Evolutionary conservation across 2,113 vertebrate genomes (phyloP), one percentile per base, ranked within the genome.

Genomic region (Strix uralensis): DNA sequence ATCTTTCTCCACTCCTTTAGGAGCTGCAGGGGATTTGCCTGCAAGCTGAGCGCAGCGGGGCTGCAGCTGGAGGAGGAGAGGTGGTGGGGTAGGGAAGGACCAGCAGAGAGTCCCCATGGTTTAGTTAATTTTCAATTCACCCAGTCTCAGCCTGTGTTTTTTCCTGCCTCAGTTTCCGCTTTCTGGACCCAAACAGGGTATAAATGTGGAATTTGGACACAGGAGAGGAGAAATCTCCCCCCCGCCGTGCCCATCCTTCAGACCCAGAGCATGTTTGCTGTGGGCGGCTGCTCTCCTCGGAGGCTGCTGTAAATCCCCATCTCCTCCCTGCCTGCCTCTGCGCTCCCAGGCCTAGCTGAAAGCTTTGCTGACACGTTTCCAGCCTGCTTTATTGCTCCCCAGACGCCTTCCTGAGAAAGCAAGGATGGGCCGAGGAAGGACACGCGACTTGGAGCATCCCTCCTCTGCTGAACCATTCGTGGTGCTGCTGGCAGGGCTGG

Each of bases 281-380:
- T 55, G 38, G 4, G 49, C 62, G 51, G n/a, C 74, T 83, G 69
- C 61, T 52, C 81, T 72, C 38, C 16, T 9, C 1, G 9, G 66
- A 21, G 9, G 36, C 78, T 79, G 82, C 88, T 73, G 40, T 57
- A n/a, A 73, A 54, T 49, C 58, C 54, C 30, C 25, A 5, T 65
- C 42, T 20, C 80, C 55, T 90, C 88, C 65, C 52, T 7, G 9
- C 71, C 74, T 49, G 40, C 23, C 49, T 52, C 85, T 26, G 63
- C 0, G 0, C 51, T 70, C 85, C 70, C 61, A 54, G 82, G 65
- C 86, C 86, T 10, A 5, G 71, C 92, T 80, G 86, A 88, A 88
- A 83, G 91, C 82, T 86, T 57, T 91, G 81, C 94, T 85, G 84
- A 86, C 67, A 42, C 2, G 0, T 46, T 94, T 86, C 91, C 93